Base-by-base conservation (phyloP, 2,888 invertebrate species). In the Entomobrya proxima region DNA sequence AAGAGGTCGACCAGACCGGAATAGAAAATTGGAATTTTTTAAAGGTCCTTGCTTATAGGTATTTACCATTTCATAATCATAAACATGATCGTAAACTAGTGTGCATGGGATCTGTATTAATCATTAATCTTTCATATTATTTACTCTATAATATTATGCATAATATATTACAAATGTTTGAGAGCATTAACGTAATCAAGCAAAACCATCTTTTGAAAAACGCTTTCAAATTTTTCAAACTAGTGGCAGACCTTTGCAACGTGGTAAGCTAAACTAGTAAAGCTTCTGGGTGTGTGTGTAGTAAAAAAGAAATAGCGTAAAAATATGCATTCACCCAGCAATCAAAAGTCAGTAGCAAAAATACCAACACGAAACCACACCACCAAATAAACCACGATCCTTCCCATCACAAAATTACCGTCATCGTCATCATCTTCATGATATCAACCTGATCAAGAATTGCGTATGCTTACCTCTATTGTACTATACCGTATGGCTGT, bases 271-370 rank as follows among this genome's bases (percentile, higher is more conserved):
- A n/a, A n/a, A n/a, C 44, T 44, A 11, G 44, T 44, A 11, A 13
- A 11, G 7, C 44, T 44, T 44, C 44, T 13, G 7, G 7, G 7
- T 21, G 18, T 55, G 18, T 13, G 55, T 6, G 18, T 9, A 55
- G 18, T 55, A 13, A 18, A 9, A 55, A 11, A 32, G 2, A n/a
- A 64, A 18, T 24, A 32, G 64, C 64, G 4, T n/a, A 18, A 52
- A 27, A 27, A 9, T 64, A 30, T 58, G 18, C 55, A 58, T 18
- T 52, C 52, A 18, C 52, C 6, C 24, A 52, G 24, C 9, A 52
- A 24, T 52, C 58, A 58, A 58, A 21, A 67, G 21, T 67, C 67
- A 67, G 69, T 69, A 69, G 69, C 69, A 40, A 69, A 69, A 40
- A 40, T 40, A 21, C 21, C 24, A 67, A 35, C 9, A 40, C 1